Percentiles rank a stretch among this genome's conserved stretches.
phyloP scores from a whole-genome alignment of 1,140 invertebrate species.

The Drosophila pseudoobscura region DNA sequence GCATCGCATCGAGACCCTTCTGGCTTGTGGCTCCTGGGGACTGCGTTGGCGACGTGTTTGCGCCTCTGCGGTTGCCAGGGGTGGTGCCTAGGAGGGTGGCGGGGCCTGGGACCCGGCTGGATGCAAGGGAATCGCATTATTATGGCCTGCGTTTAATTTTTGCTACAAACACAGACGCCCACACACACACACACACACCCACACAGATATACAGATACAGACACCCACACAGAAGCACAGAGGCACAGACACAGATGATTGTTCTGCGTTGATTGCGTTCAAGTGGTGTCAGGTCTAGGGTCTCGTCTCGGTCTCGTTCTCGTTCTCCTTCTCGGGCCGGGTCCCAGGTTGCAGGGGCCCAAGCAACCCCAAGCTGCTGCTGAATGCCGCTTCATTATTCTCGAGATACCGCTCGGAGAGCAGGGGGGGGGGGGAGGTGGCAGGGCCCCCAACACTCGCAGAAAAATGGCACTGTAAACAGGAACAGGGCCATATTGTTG shows the following conservation, averaged over 20 bases:
- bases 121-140: slow-evolving; percentile 71
- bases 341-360: no score
- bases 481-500: no score
- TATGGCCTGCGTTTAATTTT: slow-evolving; percentile 76
- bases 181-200: slow-evolving; percentile 12
- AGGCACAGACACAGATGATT: slow-evolving; percentile 39
- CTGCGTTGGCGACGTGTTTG: slow-evolving; percentile 42
- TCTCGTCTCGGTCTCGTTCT: no score
- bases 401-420: slow-evolving; percentile 12
- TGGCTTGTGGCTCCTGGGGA: neutral
- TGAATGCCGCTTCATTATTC: slow-evolving; percentile 53
- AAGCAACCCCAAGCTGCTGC: neutral
- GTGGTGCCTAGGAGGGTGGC: slow-evolving; percentile 32
- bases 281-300: slow-evolving; percentile 23
- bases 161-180: slow-evolving; percentile 38
- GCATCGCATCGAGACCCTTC: neutral
- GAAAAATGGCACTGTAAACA: no score
- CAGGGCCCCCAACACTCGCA: no score
- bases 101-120: slow-evolving; percentile 7
- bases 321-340: no score
- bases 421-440: no score
- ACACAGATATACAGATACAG: neutral
- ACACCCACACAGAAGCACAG: neutral
- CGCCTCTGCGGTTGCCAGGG: slow-evolving; percentile 26
- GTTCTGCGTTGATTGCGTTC: slow-evolving; percentile 63